Percentiles rank a stretch among this genome's conserved stretches.
Evolutionary conservation across 2,113 vertebrate genomes (phyloP).

Genomic region (Spilogale gracilis): DNA sequence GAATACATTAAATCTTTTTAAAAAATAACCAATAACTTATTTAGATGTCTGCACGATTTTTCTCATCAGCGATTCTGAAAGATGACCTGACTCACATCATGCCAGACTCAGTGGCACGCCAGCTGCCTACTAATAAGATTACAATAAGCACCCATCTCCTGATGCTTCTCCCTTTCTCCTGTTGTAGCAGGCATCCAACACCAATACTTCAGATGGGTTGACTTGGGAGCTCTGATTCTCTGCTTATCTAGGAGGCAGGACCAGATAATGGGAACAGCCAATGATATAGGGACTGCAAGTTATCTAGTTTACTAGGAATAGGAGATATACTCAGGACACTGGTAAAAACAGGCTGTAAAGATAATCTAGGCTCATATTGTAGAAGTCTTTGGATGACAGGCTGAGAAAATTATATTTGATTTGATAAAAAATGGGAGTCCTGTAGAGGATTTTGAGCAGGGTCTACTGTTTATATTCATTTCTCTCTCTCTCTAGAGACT

Average conservation of each 20-base stretch:
- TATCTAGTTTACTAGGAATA: not conserved
- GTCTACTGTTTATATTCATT: not conserved
- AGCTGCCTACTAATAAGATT: not conserved
- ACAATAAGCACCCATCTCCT: not conserved
- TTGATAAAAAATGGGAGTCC: conserved; percentile 13
- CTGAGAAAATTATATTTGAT: not conserved
- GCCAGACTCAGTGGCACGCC: not conserved
- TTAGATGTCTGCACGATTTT: not conserved
- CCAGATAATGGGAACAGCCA: not conserved
- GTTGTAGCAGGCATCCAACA: not conserved
- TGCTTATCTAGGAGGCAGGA: not conserved
- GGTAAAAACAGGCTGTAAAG: not conserved
- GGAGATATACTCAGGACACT: not conserved
- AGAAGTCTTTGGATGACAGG: not conserved
- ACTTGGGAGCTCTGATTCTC: not conserved
- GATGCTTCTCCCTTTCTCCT: not conserved
- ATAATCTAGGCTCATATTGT: not conserved
- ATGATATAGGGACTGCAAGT: not conserved
- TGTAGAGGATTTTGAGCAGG: not conserved
- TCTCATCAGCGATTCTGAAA: not conserved
- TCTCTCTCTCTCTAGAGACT: not conserved
- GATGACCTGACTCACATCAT: not conserved
- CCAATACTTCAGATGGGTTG: not conserved
- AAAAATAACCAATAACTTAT: not conserved
- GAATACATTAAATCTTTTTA: not conserved